A percentile compares a stretch with the other conserved stretches of the same genome.
These are phyloP conservation scores for Polyergus mexicanus DNA, from an alignment of 1,140 invertebrate species.

Conservation along the genomic window DNA sequence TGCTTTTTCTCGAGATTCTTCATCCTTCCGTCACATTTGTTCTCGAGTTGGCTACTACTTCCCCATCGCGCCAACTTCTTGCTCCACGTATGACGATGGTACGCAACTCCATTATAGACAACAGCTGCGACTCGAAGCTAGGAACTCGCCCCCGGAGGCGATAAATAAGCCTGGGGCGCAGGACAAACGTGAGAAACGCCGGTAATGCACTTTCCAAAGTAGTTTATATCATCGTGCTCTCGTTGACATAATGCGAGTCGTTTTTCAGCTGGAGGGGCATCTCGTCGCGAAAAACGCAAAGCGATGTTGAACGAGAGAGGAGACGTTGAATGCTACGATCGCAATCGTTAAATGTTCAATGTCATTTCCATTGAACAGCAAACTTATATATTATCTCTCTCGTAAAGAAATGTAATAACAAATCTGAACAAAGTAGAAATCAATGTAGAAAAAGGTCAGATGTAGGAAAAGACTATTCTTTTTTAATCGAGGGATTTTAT, in stretches of 20 bases:
- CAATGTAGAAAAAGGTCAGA: neutral
- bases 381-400: neutral
- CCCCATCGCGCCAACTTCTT: slow-evolving; percentile 40
- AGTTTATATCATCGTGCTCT: slow-evolving; percentile 55
- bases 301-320: neutral
- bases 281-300: neutral
- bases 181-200: slow-evolving; percentile 61
- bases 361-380: neutral
- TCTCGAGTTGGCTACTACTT: slow-evolving; percentile 17
- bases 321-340: neutral
- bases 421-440: neutral
- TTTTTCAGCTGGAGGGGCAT: slow-evolving; percentile 25
- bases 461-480: neutral
- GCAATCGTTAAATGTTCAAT: slow-evolving; percentile 16
- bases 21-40: slow-evolving; percentile 42
- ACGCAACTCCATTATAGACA: slow-evolving; percentile 59
- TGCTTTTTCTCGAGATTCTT: slow-evolving; percentile 51
- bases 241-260: slow-evolving; percentile 55
- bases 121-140: slow-evolving; percentile 50
- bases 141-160: slow-evolving; percentile 1
- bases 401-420: neutral
- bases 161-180: slow-evolving; percentile 49
- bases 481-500: neutral
- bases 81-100: slow-evolving; percentile 44
- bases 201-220: slow-evolving; percentile 59